These are phyloP conservation scores for Neopipo cinnamomea DNA, from an alignment of 2,113 vertebrate species.

Conservation along the genomic window DNA sequence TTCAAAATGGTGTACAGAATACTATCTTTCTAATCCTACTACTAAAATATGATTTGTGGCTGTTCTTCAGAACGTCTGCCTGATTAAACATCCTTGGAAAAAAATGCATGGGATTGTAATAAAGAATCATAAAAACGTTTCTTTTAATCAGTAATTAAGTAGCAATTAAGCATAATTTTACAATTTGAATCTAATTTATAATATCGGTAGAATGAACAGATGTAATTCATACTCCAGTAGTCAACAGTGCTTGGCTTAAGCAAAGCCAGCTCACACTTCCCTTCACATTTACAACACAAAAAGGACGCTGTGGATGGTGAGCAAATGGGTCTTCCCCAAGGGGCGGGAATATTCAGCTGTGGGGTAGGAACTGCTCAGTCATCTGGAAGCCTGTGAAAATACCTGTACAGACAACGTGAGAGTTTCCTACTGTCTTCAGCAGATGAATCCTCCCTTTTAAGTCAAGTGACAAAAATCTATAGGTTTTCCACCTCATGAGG, in stretches of 20 bases:
- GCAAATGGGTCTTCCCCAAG: neutral
- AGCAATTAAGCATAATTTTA: conserved; percentile 59
- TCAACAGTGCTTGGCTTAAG: neutral
- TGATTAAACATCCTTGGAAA: conserved; percentile 36
- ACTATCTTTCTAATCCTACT: neutral
- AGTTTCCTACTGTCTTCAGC: neutral
- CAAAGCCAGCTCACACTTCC: neutral
- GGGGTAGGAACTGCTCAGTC: neutral
- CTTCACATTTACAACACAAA: neutral
- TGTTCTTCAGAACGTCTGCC: conserved; percentile 14
- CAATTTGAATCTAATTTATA: conserved; percentile 52
- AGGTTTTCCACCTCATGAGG: neutral
- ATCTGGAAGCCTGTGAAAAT: neutral
- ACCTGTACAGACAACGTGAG: neutral
- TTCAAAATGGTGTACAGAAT: neutral
- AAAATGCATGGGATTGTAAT: conserved; percentile 10
- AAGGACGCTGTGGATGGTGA: neutral
- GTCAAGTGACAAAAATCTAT: neutral
- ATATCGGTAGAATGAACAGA: conserved; percentile 16
- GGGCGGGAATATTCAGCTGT: neutral
- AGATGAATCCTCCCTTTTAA: neutral
- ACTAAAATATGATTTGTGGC: conserved; percentile 19
- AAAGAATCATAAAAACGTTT: conserved; percentile 41
- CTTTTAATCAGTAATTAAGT: conserved; percentile 56
- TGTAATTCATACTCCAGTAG: conserved; percentile 17